phyloP scores from a whole-genome alignment of 1,140 invertebrate species.

The Drosophila arawakana region DNA sequence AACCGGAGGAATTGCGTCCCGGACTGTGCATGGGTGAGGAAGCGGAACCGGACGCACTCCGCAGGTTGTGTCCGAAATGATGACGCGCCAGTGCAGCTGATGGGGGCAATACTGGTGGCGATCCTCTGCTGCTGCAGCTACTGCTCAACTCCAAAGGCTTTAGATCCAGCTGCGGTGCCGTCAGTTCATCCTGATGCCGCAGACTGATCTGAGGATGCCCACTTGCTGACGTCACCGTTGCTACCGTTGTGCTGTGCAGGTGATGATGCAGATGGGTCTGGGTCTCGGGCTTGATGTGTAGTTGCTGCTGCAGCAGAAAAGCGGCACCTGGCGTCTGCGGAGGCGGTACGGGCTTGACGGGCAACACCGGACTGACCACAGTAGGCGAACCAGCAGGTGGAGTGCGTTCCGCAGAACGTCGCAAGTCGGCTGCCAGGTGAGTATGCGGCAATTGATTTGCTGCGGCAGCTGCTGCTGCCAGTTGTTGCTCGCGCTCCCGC shows the following conservation, averaged over 20 bases:
- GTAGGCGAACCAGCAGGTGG: constrained; percentile 55
- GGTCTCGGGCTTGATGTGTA: constrained; percentile 79
- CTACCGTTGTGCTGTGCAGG: constrained; percentile 34
- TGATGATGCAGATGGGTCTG: constrained; percentile 77
- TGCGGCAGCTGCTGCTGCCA: constrained; percentile 41
- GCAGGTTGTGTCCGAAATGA: constrained; percentile 64
- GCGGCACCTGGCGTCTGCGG: constrained; percentile 64
- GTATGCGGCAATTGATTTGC: constrained; percentile 62
- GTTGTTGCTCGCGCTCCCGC: constrained; percentile 33
- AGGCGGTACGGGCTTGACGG: constrained; percentile 51
- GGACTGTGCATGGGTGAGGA: constrained; percentile 74
- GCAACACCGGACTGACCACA: constrained; percentile 58
- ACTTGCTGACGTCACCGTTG: constrained; percentile 18
- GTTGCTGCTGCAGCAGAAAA: constrained; percentile 75
- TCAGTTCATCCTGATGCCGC: constrained; percentile 73
- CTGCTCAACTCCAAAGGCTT: constrained; percentile 66
- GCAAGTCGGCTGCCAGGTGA: constrained; percentile 62
- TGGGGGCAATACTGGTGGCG: constrained; percentile 64
- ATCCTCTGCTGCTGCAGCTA: constrained; percentile 44
- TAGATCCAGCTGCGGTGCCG: constrained; percentile 70
- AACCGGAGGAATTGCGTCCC: constrained; percentile 38
- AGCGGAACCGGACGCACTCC: constrained; percentile 35
- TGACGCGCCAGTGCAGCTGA: constrained; percentile 55
- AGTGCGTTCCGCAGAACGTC: constrained; percentile 65
- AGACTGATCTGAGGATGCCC: constrained; percentile 70